Conservation (phyloP, 64 coral and sea anemone species). For the Astreopora myriophthalma region DNA sequence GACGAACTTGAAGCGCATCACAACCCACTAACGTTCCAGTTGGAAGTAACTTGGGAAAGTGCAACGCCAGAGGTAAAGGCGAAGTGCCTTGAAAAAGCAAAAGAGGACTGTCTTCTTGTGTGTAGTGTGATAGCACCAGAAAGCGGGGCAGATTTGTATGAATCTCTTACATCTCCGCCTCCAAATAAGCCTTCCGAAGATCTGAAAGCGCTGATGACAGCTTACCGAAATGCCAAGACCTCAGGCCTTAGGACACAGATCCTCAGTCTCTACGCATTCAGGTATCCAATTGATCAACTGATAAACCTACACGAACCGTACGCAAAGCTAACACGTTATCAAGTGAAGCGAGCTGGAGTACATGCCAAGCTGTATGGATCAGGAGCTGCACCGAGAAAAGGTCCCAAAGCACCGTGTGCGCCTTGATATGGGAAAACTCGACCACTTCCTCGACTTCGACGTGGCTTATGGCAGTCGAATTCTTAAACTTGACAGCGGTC, state of each 20-base stretch:
- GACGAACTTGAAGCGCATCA: background rate
- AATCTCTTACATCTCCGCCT: background rate
- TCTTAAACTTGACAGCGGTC: slow-evolving; percentile 34
- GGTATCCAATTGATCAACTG: slow-evolving; percentile 3
- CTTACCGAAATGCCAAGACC: slow-evolving; percentile 7
- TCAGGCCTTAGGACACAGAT: too few species aligned
- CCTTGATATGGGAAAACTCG: slow-evolving; percentile 25
- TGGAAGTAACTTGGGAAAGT: background rate
- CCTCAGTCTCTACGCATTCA: slow-evolving; percentile 21
- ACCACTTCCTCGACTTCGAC: slow-evolving; percentile 34
- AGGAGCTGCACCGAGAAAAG: slow-evolving; percentile 31
- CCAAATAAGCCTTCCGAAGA: slow-evolving; percentile 12
- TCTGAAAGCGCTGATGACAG: slow-evolving; percentile 16
- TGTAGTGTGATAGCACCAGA: too few species aligned
- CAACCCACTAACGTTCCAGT: background rate
- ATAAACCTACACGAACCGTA: slow-evolving; percentile 34
- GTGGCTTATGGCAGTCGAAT: slow-evolving; percentile 37
- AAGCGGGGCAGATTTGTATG: background rate
- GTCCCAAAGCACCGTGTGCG: slow-evolving; percentile 13
- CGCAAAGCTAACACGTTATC: slow-evolving; percentile 24
- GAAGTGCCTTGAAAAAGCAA: slow-evolving; percentile 2
- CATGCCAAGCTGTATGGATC: slow-evolving; percentile 26
- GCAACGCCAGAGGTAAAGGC: background rate
- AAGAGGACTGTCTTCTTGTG: too few species aligned
- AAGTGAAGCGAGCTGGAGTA: slow-evolving; percentile 33